phyloP scores from a whole-genome alignment of 2,113 vertebrate genomes.

The Microtus pennsylvanicus region DNA sequence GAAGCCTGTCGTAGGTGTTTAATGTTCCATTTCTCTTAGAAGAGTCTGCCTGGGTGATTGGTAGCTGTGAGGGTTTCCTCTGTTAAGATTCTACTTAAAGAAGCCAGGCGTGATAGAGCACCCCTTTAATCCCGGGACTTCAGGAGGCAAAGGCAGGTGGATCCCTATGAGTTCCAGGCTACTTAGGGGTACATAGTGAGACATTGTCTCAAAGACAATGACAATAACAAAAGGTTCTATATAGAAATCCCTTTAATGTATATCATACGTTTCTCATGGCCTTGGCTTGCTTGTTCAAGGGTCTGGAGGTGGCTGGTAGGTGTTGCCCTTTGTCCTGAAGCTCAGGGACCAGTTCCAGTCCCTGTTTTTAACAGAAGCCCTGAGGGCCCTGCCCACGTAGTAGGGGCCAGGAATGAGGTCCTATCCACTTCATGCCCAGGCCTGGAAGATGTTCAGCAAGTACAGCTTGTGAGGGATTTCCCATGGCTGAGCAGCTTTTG shows the following conservation, averaged over 20 bases:
- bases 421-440: background rate
- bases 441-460: background rate
- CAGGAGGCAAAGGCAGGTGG: background rate
- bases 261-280: background rate
- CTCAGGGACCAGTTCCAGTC: background rate
- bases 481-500: background rate
- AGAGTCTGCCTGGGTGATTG: background rate
- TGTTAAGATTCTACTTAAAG: conserved; percentile 13
- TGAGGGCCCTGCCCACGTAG: background rate
- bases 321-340: background rate
- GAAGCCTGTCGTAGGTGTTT: background rate
- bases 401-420: background rate
- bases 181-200: background rate
- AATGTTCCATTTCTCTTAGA: background rate
- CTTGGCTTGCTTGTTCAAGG: background rate
- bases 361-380: background rate
- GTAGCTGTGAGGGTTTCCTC: background rate
- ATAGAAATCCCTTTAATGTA: background rate
- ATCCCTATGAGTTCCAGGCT: background rate
- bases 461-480: background rate
- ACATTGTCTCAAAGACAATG: background rate
- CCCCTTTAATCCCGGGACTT: background rate
- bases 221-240: background rate
- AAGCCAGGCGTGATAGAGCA: background rate
- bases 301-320: background rate